phyloP scores from a whole-genome alignment of 2,113 vertebrate species.

The Danionella cerebrum region DNA sequence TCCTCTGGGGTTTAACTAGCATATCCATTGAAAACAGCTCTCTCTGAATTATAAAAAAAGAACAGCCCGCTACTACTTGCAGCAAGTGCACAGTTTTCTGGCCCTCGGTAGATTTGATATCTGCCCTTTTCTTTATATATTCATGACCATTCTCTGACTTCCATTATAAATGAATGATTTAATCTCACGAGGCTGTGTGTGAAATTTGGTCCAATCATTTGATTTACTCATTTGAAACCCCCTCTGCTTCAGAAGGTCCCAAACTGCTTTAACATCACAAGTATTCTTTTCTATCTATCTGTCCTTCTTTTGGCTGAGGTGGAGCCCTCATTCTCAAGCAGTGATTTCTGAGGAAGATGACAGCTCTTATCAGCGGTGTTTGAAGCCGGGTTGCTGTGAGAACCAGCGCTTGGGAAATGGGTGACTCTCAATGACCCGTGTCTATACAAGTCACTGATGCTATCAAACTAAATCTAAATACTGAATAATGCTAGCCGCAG shows the following conservation, averaged over 20 bases:
- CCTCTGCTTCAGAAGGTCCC: slow-evolving; percentile 5
- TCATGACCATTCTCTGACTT: slow-evolving; percentile 57
- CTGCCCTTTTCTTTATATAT: slow-evolving; percentile 54
- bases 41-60: slow-evolving; percentile 11
- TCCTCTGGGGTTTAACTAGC: slow-evolving; percentile 5
- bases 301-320: too few species aligned
- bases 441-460: neutral
- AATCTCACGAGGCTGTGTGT: slow-evolving; percentile 56
- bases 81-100: slow-evolving; percentile 25
- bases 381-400: neutral
- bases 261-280: neutral
- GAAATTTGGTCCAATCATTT: slow-evolving; percentile 36
- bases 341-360: neutral
- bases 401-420: neutral
- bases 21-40: neutral
- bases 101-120: slow-evolving; percentile 52
- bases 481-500: neutral
- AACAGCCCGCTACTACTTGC: slow-evolving; percentile 25
- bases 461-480: slow-evolving; percentile 1
- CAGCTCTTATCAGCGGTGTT: slow-evolving; percentile 1
- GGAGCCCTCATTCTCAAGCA: slow-evolving; percentile 3
- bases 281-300: neutral
- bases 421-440: neutral
- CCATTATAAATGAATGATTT: slow-evolving; percentile 61
- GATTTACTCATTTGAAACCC: slow-evolving; percentile 27